Evolutionary conservation across 2,888 invertebrate genomes (phyloP).

Genomic region (Thysanoteuthis rhombus): DNA sequence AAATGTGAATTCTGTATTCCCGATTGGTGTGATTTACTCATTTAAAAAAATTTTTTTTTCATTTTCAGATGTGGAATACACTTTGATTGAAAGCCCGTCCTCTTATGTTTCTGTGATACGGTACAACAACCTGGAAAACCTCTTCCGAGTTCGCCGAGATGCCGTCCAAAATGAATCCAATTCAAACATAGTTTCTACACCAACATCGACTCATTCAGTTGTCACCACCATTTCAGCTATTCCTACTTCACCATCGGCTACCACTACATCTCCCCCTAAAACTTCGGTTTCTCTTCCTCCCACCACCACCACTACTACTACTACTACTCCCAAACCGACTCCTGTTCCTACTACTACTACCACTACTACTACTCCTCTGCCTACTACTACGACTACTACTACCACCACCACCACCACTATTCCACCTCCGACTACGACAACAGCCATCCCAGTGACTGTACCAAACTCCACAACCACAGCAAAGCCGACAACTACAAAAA

Average conservation of each 20-base stretch:
- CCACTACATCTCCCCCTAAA: background rate
- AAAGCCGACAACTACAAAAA: conserved; percentile 26
- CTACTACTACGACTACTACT: background rate
- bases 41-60: background rate
- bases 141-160: background rate
- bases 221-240: background rate
- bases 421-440: background rate
- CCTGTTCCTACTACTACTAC: background rate
- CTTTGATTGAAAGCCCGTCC: background rate
- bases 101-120: background rate
- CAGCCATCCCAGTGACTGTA: too few relatives aligned
- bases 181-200: background rate
- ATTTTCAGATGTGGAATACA: background rate
- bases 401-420: background rate
- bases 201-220: background rate
- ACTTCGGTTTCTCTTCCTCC: background rate
- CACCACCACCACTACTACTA: background rate
- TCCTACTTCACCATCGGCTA: background rate
- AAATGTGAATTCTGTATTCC: too few relatives aligned
- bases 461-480: background rate
- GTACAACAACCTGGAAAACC: background rate
- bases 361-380: background rate
- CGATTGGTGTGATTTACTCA: too few relatives aligned
- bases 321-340: background rate
- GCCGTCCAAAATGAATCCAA: background rate